Conservation (phyloP, 1,140 invertebrate species). For the Procambarus clarkii region DNA sequence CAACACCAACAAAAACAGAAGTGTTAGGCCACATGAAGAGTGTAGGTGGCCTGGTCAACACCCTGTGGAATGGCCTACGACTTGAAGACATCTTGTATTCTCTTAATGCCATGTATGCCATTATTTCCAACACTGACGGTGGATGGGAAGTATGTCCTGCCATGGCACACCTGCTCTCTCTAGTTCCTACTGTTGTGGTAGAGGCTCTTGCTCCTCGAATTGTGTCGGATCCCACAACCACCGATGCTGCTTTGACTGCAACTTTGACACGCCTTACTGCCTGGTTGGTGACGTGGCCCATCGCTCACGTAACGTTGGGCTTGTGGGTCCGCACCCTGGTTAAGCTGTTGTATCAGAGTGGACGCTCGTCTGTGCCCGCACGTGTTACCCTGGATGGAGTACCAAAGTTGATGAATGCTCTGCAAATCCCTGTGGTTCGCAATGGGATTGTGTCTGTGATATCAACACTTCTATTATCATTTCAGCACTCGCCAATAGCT, state of each 20-base stretch:
- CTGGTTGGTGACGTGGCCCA: conserved; percentile 65
- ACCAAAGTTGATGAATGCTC: conserved; percentile 53
- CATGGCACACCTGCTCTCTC: conserved; percentile 64
- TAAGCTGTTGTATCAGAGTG: conserved; percentile 51
- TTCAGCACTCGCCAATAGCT: conserved; percentile 60
- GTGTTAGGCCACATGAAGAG: conserved; percentile 66
- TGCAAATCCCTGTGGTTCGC: conserved; percentile 60
- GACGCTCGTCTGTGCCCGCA: conserved; percentile 47
- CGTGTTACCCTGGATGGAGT: conserved; percentile 63
- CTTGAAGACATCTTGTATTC: conserved; percentile 64
- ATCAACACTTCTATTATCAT: conserved; percentile 54
- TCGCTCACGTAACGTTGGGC: conserved; percentile 46
- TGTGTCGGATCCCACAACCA: conserved; percentile 54
- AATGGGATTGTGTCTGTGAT: conserved; percentile 49
- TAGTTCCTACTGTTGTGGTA: conserved; percentile 63
- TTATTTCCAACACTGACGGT: conserved; percentile 64
- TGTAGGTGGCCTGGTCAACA: conserved; percentile 57
- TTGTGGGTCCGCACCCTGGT: conserved; percentile 67
- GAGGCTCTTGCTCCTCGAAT: conserved; percentile 66
- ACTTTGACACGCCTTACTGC: conserved; percentile 65
- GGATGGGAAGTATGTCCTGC: conserved; percentile 67
- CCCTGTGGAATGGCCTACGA: conserved; percentile 54
- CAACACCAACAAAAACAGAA: conserved; percentile 58
- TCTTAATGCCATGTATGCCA: conserved; percentile 63
- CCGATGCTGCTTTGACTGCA: conserved; percentile 44